A percentile compares a stretch with the other conserved stretches of the same genome.
Conservation (phyloP, 1,140 invertebrate genomes). For the Lucilia cuprina region DNA sequence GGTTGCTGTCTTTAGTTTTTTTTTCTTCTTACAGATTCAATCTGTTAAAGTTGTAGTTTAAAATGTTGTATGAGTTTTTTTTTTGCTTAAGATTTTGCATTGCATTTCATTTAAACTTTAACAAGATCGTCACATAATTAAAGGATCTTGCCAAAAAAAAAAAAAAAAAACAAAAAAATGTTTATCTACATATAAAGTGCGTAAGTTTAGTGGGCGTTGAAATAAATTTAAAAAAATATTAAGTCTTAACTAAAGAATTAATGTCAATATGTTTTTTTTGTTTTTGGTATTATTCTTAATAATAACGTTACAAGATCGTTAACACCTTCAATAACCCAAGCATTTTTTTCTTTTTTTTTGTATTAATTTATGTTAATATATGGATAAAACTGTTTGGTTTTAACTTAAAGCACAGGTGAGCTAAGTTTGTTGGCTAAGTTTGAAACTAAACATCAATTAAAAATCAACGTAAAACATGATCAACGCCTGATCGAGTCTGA, state of each 20-base stretch:
- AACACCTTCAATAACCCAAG: background rate
- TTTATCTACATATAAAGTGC: background rate
- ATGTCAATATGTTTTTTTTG: background rate
- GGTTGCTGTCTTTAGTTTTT: background rate
- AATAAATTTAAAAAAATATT: constrained; percentile 37
- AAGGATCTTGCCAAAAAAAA: background rate
- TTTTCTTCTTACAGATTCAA: constrained; percentile 4
- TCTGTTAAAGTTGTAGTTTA: constrained; percentile 11
- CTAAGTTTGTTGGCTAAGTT: background rate
- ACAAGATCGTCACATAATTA: constrained; percentile 34
- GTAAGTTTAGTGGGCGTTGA: constrained; percentile 34
- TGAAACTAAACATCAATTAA: constrained; percentile 42
- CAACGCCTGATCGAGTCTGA: constrained; percentile 30
- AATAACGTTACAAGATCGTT: constrained; percentile 38
- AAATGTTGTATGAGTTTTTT: background rate
- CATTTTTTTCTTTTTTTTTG: background rate
- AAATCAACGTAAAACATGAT: constrained; percentile 43
- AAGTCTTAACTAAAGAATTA: background rate
- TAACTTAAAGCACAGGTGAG: constrained; percentile 20
- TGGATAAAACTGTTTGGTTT: background rate
- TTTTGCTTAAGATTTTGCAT: background rate
- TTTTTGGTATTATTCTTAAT: background rate
- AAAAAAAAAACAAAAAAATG: constrained; percentile 11
- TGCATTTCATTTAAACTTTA: background rate
- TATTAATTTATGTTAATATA: background rate